These are phyloP conservation scores for Choloepus hoffmanni DNA, from an alignment of 2,113 vertebrate genomes.

Conservation along the genomic window DNA sequence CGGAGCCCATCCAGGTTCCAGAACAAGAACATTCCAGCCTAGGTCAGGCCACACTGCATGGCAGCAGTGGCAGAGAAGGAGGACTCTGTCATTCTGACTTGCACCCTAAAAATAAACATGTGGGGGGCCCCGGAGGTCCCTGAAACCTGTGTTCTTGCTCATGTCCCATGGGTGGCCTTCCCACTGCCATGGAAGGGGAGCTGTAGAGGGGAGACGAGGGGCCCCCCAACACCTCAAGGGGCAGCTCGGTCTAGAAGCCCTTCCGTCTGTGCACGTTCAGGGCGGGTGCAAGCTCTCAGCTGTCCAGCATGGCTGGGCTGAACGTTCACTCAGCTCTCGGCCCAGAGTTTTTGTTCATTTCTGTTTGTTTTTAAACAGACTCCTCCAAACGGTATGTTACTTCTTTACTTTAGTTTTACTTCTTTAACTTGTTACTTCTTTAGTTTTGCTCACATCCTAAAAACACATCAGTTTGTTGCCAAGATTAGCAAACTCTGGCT, in stretches of 20 bases:
- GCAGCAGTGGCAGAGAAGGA: fast-evolving
- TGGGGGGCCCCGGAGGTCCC: background rate
- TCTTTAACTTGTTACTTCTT: background rate
- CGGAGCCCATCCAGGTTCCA: fast-evolving
- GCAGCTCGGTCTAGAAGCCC: fast-evolving
- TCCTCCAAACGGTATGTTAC: background rate
- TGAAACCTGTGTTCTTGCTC: fast-evolving
- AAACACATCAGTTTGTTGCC: conserved; percentile 44
- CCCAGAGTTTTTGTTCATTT: fast-evolving
- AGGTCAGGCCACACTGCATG: fast-evolving
- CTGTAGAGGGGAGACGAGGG: fast-evolving
- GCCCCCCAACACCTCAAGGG: fast-evolving
- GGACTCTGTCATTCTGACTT: fast-evolving
- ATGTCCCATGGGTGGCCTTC: fast-evolving
- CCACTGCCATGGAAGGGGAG: fast-evolving
- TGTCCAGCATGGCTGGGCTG: fast-evolving
- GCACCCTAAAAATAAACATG: fast-evolving
- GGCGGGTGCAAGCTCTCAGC: fast-evolving
- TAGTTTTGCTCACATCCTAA: background rate
- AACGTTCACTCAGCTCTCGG: background rate
- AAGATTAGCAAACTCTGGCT: conserved; percentile 71
- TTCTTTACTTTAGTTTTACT: background rate
- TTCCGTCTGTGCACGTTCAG: fast-evolving
- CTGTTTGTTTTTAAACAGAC: background rate
- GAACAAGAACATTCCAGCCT: fast-evolving